Percentiles rank a stretch among this genome's conserved stretches.
Evolutionary conservation across 92 coral and sea anemone species (phyloP).

Genomic region (Palythoa grandiflora): DNA sequence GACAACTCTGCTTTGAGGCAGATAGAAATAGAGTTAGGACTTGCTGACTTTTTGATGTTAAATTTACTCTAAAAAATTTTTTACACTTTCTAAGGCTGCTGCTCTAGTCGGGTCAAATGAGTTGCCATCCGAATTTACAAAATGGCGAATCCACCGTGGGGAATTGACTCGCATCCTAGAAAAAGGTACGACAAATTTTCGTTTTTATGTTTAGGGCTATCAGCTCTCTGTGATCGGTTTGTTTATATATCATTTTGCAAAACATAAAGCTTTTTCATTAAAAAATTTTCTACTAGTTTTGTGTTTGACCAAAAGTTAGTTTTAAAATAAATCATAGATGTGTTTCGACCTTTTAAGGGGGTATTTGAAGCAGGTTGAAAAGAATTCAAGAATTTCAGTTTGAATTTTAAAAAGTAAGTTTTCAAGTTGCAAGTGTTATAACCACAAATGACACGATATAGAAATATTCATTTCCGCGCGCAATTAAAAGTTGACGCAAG

Average conservation of each 20-base stretch:
- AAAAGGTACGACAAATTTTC: slow-evolving; percentile 6
- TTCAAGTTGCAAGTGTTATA: neutral
- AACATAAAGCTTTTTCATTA: slow-evolving; percentile 27
- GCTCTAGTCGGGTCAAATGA: slow-evolving; percentile 11
- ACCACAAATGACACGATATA: slow-evolving; percentile 18
- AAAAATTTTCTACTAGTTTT: neutral
- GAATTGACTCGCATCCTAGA: slow-evolving; percentile 42
- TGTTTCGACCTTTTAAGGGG: neutral
- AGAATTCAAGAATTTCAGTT: neutral
- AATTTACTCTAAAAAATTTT: neutral
- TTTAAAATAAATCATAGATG: neutral
- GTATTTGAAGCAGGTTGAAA: neutral
- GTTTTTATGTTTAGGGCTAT: neutral
- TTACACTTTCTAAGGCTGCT: neutral
- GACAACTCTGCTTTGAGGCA: neutral
- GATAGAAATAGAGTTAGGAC: neutral
- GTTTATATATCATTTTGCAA: slow-evolving; percentile 3
- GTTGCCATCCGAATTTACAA: neutral
- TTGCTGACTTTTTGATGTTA: neutral
- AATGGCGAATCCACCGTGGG: slow-evolving; percentile 53
- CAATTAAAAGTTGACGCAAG: slow-evolving; percentile 20
- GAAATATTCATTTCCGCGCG: slow-evolving; percentile 23
- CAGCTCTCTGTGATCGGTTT: slow-evolving; percentile 20
- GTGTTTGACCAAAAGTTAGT: neutral
- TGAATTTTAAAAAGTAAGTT: neutral